Base-by-base conservation (phyloP, 2,797 vertebrate species). In the Pangasius larnaudii region DNA sequence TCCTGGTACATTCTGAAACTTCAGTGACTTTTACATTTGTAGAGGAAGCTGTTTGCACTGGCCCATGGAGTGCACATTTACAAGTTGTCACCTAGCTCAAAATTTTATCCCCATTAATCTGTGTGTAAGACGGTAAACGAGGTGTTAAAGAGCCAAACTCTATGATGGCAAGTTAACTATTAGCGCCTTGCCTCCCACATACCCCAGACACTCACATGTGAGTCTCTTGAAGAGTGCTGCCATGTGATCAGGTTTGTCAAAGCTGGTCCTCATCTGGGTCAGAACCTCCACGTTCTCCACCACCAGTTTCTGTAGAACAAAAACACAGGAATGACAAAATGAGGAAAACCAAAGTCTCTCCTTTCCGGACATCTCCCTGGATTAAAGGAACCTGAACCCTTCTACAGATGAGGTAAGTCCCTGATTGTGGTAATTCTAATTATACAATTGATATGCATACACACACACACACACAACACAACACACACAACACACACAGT, bases 201-300 rank as follows among this genome's bases (percentile, higher is more conserved):
- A 42, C 59, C 24, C 82, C n/a, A 58, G 30, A 67, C 93, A 97
- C 97, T 63, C 94, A 99, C 98, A 99, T 89, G 98, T 97, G 91
- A 99, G 97, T 92, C 98, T 97, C 95, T 99, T 99, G 93, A 99
- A 99, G 58, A 99, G 98, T 0, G 98, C 98, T 2, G 97, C 98
- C 98, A 99, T 99, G 95, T 99, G 98, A 6, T 99, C 99, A 4
- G 99, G 99, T 93, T 99, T 99, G 95, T 99, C 99, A 1, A 99
- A 99, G 95, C 98, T 99, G 90, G 98, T 99, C 96, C 99, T 97
- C 98, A 99, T 99, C 94, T 99, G 99, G 88, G 98, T 98, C 93
- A 99, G 93, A 84, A 99, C 98, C 93, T 99, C 99, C 94, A 99
- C 97, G 1, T 99, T 99, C 90, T 99, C 99, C 86, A 99, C 98